Evolutionary conservation across 1,140 invertebrate genomes (phyloP), one percentile per base, ranked within the genome.

Genomic region (Trichonephila clavata): DNA sequence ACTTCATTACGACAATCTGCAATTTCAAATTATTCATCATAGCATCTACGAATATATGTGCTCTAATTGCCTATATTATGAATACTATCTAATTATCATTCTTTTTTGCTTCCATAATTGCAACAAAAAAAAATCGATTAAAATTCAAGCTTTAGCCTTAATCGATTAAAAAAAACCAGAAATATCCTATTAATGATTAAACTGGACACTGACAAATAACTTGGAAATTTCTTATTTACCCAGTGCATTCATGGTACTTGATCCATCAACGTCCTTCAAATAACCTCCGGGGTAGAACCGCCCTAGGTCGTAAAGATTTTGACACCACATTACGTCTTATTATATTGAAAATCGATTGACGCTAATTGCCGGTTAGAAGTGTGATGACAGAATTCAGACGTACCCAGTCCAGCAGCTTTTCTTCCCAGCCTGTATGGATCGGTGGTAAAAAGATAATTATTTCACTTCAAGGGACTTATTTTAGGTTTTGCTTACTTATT

Each of bases 301-400:
- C 71, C 71, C 71, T 32, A 18, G 21, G 60, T 68, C 65, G 57
- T 77, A n/a, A 77, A 89, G 60, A 39, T 77, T 88, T 89, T 77
- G 87, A 89, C 87, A 89, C 68, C 57, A 32, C 87, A 89, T 89
- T 89, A 89, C 87, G 68, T 89, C 87, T 89, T 89, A 89, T 89
- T 89, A 89, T 50, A 50, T 50, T 89, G 57, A 50, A 32, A 89
- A 89, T 68, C 87, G 63, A 89, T 77, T 71, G 68, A 89, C 39
- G 50, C 63, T 89, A 89, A 89, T 89, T 57, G 57, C 24, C 24
- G 87, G 87, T 89, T 77, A 24, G 68, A 87, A 63, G 86, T 87
- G 86, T 87, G 86, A 87, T 89, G 87, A 57, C 87, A 89, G 87
- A 89, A 89, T 57, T 50, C 87, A 77, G 68, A 89, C 87, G 60